Base-by-base conservation (phyloP, 2,888 invertebrate genomes). In the Deilephila porcellus region DNA sequence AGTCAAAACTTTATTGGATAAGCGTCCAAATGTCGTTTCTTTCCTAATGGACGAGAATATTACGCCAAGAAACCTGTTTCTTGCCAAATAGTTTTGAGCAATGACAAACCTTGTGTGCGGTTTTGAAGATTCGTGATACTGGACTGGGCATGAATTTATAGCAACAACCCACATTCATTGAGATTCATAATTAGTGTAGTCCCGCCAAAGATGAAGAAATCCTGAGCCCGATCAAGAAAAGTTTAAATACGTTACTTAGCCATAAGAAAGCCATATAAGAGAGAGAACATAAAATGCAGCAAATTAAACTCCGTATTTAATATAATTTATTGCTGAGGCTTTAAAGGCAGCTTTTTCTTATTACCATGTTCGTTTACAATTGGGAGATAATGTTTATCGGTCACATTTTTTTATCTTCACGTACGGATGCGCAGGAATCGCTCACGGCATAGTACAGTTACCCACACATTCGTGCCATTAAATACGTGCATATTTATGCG, bases 401-500 rank as follows among this genome's bases (percentile, higher is more conserved):
- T 83, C 77, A 80, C 79, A 73, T 82, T 81, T 84, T 82, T 86
- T 86, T 86, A 87, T 84, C 87, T 85, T 80, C 82, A 86, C 86
- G 83, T 83, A 82, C 83, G 86, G 83, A 79, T 83, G 85, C 84
- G 81, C 85, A 87, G 87, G 85, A 87, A 85, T 81, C 77, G 77
- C 83, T 81, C 89, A 90, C 90, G 89, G 87, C 83, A 89, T 82
- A 84, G 87, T 91, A 93, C 94, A 91, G 93, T 94, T 93, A 93
- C 82, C 83, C 85, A 86, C 88, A 91, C 90, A 89, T 86, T 90
- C 90, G 89, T 91, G 91, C 89, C 88, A 91, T 89, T 91, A 91
- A 79, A 89, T 90, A 91, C 88, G 88, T 91, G 91, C 90, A 93
- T 93, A 93, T 91, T 93, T 93, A 94, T 93, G 93, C 94, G 88